Evolutionary conservation across 1,140 invertebrate species (phyloP).

Genomic region (Sinella curviseta): DNA sequence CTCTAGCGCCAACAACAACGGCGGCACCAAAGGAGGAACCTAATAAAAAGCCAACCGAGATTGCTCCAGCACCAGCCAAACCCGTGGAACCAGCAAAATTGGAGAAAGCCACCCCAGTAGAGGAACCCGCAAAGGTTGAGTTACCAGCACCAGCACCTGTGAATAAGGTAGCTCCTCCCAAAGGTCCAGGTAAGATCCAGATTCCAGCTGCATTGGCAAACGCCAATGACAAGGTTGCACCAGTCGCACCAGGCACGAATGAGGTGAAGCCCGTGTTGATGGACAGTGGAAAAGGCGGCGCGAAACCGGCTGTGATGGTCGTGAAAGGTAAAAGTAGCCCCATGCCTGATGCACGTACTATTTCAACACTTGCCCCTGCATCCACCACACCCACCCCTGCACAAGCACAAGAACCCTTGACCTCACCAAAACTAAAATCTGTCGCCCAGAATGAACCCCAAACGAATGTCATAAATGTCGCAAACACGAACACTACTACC

Average conservation of each 20-base stretch:
- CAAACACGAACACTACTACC: not conserved
- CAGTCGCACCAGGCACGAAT: slow-evolving; percentile 11
- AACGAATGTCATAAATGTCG: not conserved
- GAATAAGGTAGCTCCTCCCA: not conserved
- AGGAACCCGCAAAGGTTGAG: not conserved
- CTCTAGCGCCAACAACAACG: not conserved
- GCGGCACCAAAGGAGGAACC: not conserved
- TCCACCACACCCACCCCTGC: slow-evolving; percentile 13
- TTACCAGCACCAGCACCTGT: no score
- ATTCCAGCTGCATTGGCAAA: not conserved
- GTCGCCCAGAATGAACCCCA: not conserved
- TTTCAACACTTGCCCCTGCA: not conserved
- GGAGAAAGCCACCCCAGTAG: not conserved
- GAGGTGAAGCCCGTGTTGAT: slow-evolving; percentile 44
- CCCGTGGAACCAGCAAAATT: not conserved
- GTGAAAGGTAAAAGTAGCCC: slow-evolving; percentile 40
- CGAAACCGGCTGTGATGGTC: slow-evolving; percentile 47
- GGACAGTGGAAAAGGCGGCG: slow-evolving; percentile 42
- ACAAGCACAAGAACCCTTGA: slow-evolving; percentile 46
- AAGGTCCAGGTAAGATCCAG: not conserved
- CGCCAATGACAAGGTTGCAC: not conserved
- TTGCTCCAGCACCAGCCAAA: not conserved
- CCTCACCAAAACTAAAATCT: not conserved
- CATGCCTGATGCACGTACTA: slow-evolving; percentile 20
- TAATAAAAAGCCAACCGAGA: not conserved